A percentile compares a stretch with the other conserved stretches of the same genome.
Evolutionary conservation across 2,113 vertebrate genomes (phyloP).

Genomic region (Nasalis larvatus): DNA sequence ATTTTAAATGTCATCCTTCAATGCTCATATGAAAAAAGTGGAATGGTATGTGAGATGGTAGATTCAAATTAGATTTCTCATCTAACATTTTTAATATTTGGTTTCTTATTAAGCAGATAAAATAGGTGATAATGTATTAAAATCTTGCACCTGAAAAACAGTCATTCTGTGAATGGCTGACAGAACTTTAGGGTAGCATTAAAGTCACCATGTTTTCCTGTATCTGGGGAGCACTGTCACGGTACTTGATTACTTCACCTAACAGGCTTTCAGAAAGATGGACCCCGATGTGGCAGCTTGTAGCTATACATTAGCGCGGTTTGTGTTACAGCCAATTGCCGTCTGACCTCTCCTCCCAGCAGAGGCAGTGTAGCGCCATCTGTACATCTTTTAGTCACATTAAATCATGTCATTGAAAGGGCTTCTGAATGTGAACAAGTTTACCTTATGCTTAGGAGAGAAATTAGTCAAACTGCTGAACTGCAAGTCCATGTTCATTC

Average conservation of each 20-base stretch:
- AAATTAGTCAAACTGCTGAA: constrained; percentile 74
- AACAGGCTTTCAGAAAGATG: constrained; percentile 60
- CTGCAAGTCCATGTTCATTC: constrained; percentile 8
- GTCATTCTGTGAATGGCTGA: background rate
- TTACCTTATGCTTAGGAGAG: constrained; percentile 73
- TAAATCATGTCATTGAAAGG: constrained; percentile 82
- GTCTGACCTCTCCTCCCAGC: constrained; percentile 81
- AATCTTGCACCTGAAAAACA: constrained; percentile 6
- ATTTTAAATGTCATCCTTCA: constrained; percentile 34
- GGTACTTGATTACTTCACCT: constrained; percentile 60
- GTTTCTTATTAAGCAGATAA: constrained; percentile 22
- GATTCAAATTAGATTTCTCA: constrained; percentile 24
- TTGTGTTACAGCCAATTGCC: constrained; percentile 80
- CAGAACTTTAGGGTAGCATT: background rate
- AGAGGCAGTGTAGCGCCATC: constrained; percentile 80
- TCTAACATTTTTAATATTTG: background rate
- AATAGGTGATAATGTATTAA: constrained; percentile 37
- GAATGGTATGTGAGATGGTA: background rate
- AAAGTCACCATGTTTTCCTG: background rate
- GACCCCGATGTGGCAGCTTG: constrained; percentile 79
- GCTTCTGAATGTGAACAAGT: constrained; percentile 68
- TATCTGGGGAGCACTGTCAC: constrained; percentile 57
- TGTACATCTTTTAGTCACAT: constrained; percentile 84
- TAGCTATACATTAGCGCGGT: constrained; percentile 77
- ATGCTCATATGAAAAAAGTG: background rate